Evolutionary conservation across 2,888 invertebrate genomes (phyloP).

Genomic region (Ditula angustiorana): DNA sequence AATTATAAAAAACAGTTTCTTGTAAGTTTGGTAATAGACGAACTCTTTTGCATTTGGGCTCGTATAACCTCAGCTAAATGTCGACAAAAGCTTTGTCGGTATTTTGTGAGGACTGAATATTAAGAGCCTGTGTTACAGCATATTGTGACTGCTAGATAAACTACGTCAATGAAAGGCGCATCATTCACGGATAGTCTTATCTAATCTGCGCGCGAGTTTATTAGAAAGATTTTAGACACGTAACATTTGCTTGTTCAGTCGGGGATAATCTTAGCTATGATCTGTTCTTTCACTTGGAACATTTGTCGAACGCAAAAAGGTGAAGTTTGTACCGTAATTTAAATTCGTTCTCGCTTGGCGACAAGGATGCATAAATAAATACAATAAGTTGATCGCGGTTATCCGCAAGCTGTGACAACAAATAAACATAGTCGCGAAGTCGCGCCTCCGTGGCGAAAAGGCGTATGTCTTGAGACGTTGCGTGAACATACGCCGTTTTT

Average conservation of each 20-base stretch:
- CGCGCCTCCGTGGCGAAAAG: background rate
- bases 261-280: background rate
- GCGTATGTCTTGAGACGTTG: background rate
- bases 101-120: constrained; percentile 20
- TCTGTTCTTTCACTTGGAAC: background rate
- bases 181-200: constrained; percentile 29
- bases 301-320: background rate
- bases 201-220: constrained; percentile 21
- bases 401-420: constrained; percentile 39
- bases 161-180: constrained; percentile 23
- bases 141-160: constrained; percentile 31
- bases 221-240: constrained; percentile 14
- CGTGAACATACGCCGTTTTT: constrained; percentile 3
- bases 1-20: too few relatives aligned
- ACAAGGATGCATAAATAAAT: constrained; percentile 37
- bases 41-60: too few relatives aligned
- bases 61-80: too few relatives aligned
- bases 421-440: constrained; percentile 34
- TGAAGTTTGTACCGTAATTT: constrained; percentile 14
- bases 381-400: constrained; percentile 34
- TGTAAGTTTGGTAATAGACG: too few relatives aligned
- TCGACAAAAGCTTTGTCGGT: constrained; percentile 17
- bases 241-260: constrained; percentile 3
- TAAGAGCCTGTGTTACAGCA: constrained; percentile 6
- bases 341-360: constrained; percentile 21